Conservation (phyloP, 2,888 invertebrate species). For the Pseudoips prasinana region DNA sequence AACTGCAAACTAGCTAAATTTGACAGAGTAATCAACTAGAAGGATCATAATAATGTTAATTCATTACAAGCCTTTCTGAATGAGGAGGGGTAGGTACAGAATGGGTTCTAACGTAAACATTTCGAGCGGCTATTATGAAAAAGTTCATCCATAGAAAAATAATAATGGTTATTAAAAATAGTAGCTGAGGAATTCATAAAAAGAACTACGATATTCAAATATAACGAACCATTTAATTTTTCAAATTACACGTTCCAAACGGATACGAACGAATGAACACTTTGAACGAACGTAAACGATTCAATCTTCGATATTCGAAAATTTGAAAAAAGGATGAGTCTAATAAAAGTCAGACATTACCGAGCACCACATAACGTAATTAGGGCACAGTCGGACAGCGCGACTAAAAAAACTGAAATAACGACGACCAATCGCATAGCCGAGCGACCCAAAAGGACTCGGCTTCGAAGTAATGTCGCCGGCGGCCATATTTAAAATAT, state of each 20-base stretch:
- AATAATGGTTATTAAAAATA: too few species aligned
- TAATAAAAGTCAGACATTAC: constrained; percentile 47
- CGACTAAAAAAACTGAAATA: constrained; percentile 51
- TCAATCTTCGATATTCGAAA: constrained; percentile 37
- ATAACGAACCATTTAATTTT: constrained; percentile 4
- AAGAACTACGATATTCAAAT: constrained; percentile 18
- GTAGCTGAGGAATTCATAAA: constrained; percentile 14
- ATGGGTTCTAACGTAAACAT: too few species aligned
- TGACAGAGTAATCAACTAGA: too few species aligned
- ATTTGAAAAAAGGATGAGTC: constrained; percentile 40
- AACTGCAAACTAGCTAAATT: too few species aligned
- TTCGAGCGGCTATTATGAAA: too few species aligned
- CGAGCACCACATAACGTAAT: constrained; percentile 62
- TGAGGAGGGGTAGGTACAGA: too few species aligned
- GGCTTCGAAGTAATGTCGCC: constrained; percentile 54
- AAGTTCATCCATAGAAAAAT: too few species aligned
- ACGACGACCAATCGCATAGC: constrained; percentile 62
- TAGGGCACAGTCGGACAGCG: constrained; percentile 57
- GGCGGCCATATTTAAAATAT: constrained; percentile 74
- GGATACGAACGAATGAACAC: constrained; percentile 33
- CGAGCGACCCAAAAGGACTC: constrained; percentile 57
- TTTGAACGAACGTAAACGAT: constrained; percentile 29
- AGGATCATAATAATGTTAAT: too few species aligned
- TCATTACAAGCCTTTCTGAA: too few species aligned
- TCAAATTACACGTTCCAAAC: constrained; percentile 39